phyloP scores from a whole-genome alignment of 2,113 vertebrate genomes.

The Bolborhynchus lineola region DNA sequence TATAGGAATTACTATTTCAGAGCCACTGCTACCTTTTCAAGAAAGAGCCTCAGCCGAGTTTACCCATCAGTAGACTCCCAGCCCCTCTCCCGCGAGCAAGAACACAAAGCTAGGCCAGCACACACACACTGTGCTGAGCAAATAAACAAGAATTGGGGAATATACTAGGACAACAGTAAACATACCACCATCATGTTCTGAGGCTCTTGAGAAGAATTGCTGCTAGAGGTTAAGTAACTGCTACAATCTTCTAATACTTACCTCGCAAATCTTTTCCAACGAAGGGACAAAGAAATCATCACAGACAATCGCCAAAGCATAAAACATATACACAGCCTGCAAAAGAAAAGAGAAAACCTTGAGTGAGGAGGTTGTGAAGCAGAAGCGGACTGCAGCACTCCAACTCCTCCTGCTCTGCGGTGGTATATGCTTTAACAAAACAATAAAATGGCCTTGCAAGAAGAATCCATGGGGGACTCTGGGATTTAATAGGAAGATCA shows the following conservation, averaged over 20 bases:
- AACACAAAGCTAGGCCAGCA: rapidly evolving
- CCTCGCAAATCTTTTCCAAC: constrained; percentile 94
- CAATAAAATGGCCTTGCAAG: not conserved
- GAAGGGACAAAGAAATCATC: constrained; percentile 98
- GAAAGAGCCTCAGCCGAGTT: not conserved
- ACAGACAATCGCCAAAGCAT: constrained; percentile 92
- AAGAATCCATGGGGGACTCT: not conserved
- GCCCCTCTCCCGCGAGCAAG: not conserved
- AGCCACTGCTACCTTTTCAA: not conserved
- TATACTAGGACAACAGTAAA: not conserved
- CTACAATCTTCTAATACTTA: constrained; percentile 56
- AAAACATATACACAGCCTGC: constrained; percentile 98
- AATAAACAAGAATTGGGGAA: not conserved
- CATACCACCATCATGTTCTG: not conserved
- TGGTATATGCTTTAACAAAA: not conserved
- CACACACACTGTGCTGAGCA: rapidly evolving
- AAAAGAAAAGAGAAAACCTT: constrained; percentile 25
- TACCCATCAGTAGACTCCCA: not conserved
- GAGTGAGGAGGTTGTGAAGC: not conserved
- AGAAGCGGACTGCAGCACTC: not conserved
- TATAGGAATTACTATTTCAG: not conserved
- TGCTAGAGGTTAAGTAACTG: not conserved
- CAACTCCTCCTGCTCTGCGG: not conserved
- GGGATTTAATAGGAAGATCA: not conserved
- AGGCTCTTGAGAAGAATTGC: not conserved